phyloP scores from a whole-genome alignment of 2,797 vertebrate species.

The Otus scops region DNA sequence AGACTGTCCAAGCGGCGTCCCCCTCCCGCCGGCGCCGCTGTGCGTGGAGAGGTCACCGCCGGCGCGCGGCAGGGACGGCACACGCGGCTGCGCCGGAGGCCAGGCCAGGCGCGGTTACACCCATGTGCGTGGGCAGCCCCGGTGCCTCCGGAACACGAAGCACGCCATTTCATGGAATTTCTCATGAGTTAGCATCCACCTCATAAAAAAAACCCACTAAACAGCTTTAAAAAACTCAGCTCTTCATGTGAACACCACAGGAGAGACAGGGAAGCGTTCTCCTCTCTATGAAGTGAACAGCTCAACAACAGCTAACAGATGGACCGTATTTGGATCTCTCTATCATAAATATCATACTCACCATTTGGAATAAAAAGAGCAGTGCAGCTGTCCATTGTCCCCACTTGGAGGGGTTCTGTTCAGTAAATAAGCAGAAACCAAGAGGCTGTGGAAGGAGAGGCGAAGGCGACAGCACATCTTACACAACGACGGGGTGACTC shows the following conservation, averaged over 20 bases:
- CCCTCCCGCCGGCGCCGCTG: neutral
- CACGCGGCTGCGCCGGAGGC: rapidly evolving
- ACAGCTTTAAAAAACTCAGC: neutral
- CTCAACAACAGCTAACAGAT: conserved; percentile 25
- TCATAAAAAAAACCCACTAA: rapidly evolving
- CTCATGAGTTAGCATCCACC: neutral
- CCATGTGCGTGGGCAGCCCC: rapidly evolving
- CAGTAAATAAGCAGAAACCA: neutral
- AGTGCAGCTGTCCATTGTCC: conserved; percentile 20
- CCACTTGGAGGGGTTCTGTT: neutral
- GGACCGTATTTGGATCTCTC: neutral
- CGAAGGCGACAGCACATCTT: neutral
- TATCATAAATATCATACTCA: neutral
- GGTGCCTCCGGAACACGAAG: rapidly evolving
- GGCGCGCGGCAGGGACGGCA: rapidly evolving
- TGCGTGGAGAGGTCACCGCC: too few relatives aligned
- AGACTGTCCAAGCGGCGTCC: rapidly evolving
- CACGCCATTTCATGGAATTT: rapidly evolving
- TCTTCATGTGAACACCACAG: neutral
- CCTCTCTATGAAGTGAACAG: conserved; percentile 55
- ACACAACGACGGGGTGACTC: rapidly evolving
- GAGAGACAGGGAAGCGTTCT: neutral
- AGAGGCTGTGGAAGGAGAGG: neutral
- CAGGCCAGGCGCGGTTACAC: rapidly evolving
- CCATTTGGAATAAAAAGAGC: neutral